A percentile compares a stretch with the other conserved stretches of the same genome.
Conservation (phyloP, 2,113 vertebrate genomes). For the Etheostoma spectabile region DNA sequence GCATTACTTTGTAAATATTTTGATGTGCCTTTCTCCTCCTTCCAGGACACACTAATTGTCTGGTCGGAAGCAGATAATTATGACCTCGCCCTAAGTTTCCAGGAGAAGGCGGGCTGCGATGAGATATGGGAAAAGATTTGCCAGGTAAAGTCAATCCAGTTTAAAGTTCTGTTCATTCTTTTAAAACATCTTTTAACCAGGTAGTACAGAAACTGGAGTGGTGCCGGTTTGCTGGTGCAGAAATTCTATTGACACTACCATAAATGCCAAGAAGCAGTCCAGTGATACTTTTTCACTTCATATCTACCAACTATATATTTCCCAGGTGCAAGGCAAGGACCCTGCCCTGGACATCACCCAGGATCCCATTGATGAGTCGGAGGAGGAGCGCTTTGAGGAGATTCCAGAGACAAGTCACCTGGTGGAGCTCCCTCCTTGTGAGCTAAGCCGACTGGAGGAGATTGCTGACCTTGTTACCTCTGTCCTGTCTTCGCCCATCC, state of each 20-base stretch:
- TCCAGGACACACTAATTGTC: slow-evolving; percentile 96
- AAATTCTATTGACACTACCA: not conserved
- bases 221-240: not conserved
- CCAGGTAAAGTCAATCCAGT: slow-evolving; percentile 85
- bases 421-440: slow-evolving; percentile 95
- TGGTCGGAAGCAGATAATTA: slow-evolving; percentile 99
- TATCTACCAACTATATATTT: not conserved
- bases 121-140: slow-evolving; percentile 99
- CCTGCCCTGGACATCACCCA: slow-evolving; percentile 98
- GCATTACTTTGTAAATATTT: not conserved
- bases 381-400: slow-evolving; percentile 98
- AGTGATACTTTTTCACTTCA: not conserved
- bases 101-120: slow-evolving; percentile 99
- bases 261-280: not conserved
- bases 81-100: slow-evolving; percentile 98
- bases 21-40: slow-evolving; percentile 48
- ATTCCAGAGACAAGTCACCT: slow-evolving; percentile 95
- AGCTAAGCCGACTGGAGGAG: slow-evolving; percentile 96
- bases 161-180: not conserved
- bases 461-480: slow-evolving; percentile 98
- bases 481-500: slow-evolving; percentile 96
- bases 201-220: not conserved
- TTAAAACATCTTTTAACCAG: not conserved
- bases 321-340: slow-evolving; percentile 97
- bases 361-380: slow-evolving; percentile 97